A percentile compares a stretch with the other conserved stretches of the same genome.
phyloP scores from a whole-genome alignment of 2,888 invertebrate species.

The Limenitis arthemis region DNA sequence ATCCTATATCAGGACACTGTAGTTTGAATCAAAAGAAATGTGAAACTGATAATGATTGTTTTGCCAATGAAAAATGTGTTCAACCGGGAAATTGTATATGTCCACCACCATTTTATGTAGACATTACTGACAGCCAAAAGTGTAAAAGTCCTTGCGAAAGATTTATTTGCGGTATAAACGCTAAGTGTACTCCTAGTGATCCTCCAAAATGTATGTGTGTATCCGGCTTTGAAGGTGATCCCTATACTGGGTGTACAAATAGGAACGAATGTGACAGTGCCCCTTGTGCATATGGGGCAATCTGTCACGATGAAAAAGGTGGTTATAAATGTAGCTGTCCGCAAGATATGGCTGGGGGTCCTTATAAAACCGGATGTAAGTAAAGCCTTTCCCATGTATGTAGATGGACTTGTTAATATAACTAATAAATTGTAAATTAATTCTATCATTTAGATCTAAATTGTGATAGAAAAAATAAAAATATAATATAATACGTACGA shows the following conservation, averaged over 20 bases:
- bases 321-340: conserved; percentile 90
- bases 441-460: neutral
- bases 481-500: neutral
- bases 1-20: conserved; percentile 86
- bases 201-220: conserved; percentile 92
- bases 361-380: conserved; percentile 87
- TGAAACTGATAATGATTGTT: conserved; percentile 86
- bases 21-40: conserved; percentile 87
- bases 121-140: conserved; percentile 84
- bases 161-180: conserved; percentile 91
- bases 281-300: conserved; percentile 91
- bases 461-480: too few relatives aligned
- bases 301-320: conserved; percentile 89
- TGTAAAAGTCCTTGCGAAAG: conserved; percentile 95
- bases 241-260: conserved; percentile 86
- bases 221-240: conserved; percentile 89
- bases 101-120: conserved; percentile 91
- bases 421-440: neutral
- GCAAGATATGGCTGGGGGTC: conserved; percentile 86
- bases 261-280: conserved; percentile 88
- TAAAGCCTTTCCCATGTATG: conserved; percentile 26
- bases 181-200: conserved; percentile 90
- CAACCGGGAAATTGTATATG: conserved; percentile 94
- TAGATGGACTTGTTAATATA: neutral
- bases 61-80: conserved; percentile 89